Conservation (phyloP, 2,797 vertebrate species). For the Scolopax bukidnonensis region DNA sequence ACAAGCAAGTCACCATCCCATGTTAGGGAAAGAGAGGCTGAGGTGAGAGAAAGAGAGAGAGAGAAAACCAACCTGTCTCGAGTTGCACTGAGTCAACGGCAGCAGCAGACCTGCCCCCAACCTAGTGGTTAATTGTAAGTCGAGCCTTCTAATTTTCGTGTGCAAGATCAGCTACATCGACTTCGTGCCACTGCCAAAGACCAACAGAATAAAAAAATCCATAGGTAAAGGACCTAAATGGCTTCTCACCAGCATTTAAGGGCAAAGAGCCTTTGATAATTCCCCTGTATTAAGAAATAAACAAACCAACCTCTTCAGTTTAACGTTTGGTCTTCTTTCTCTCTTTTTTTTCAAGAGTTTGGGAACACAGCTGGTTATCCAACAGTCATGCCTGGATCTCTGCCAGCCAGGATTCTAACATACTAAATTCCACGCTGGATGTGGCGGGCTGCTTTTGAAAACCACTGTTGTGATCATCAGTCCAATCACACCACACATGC, state of each 20-base stretch:
- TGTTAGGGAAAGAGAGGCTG: background rate
- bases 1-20: background rate
- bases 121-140: background rate
- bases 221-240: background rate
- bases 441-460: background rate
- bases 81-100: background rate
- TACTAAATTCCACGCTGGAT: background rate
- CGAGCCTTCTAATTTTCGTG: accelerated
- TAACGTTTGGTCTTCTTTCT: background rate
- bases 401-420: background rate
- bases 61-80: background rate
- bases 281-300: background rate
- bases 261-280: background rate
- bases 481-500: background rate
- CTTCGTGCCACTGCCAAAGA: background rate
- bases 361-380: background rate
- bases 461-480: background rate
- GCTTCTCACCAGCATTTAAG: background rate
- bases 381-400: background rate
- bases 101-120: background rate
- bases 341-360: background rate
- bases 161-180: background rate
- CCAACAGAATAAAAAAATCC: background rate
- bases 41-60: background rate
- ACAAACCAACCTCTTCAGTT: background rate